phyloP scores from a whole-genome alignment of 2,888 invertebrate genomes.

The Drosophila subquinaria region DNA sequence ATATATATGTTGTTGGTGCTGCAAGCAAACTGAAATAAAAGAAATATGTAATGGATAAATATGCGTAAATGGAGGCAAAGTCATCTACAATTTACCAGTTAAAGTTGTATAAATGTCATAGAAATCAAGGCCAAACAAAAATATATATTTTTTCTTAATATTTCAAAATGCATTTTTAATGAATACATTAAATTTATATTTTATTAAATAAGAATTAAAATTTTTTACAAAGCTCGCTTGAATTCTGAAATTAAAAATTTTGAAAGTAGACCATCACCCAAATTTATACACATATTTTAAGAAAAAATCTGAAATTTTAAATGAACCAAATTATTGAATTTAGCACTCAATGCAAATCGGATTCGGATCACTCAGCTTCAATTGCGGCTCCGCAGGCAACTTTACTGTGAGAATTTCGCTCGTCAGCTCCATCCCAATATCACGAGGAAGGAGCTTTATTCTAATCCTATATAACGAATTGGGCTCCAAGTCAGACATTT shows the following conservation, averaged over 20 bases:
- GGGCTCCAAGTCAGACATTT: not conserved
- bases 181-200: not conserved
- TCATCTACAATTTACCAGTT: constrained; percentile 58
- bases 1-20: constrained; percentile 74
- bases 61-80: constrained; percentile 38
- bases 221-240: not conserved
- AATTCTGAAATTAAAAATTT: not conserved
- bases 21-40: constrained; percentile 68
- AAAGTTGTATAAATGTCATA: constrained; percentile 64
- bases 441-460: not conserved
- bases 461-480: constrained; percentile 4
- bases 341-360: not conserved
- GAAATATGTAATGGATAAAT: constrained; percentile 33
- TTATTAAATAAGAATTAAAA: not conserved
- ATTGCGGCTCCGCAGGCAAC: constrained; percentile 1
- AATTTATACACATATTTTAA: not conserved
- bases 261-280: not conserved
- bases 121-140: constrained; percentile 50
- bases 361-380: constrained; percentile 1
- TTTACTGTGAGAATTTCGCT: not conserved
- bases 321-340: not conserved
- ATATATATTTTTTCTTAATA: constrained; percentile 65
- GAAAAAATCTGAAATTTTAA: not conserved
- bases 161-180: constrained; percentile 37
- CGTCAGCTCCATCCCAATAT: not conserved